Percentiles rank a stretch among this genome's conserved stretches.
phyloP scores from a whole-genome alignment of 2,888 invertebrate species.

The Spialia ferax region DNA sequence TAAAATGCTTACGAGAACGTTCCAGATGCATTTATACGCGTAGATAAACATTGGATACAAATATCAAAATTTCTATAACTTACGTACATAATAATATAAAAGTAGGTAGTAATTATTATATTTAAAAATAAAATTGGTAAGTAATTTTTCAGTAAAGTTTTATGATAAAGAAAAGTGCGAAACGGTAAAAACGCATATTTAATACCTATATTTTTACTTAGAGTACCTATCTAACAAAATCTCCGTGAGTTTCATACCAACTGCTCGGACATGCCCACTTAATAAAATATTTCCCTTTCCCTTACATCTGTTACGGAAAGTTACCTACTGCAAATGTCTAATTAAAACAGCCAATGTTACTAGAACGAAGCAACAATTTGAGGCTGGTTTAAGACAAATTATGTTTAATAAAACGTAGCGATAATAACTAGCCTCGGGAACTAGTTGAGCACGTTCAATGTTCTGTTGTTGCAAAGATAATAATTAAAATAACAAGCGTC shows the following conservation, averaged over 20 bases:
- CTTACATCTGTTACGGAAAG: neutral
- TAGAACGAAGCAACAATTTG: slow-evolving; percentile 22
- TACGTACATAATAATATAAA: too few species aligned
- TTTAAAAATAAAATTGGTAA: too few species aligned
- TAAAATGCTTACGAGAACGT: too few species aligned
- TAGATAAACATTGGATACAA: too few species aligned
- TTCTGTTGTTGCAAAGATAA: slow-evolving; percentile 25
- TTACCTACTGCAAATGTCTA: neutral
- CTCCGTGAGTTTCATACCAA: neutral
- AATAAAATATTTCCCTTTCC: neutral
- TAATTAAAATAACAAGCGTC: slow-evolving; percentile 28
- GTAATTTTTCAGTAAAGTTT: too few species aligned
- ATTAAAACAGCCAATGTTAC: slow-evolving; percentile 1
- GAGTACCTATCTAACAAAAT: neutral
- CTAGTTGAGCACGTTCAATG: slow-evolving; percentile 24
- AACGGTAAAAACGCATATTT: too few species aligned
- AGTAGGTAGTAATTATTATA: too few species aligned
- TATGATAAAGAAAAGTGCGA: too few species aligned
- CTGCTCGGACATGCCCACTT: neutral
- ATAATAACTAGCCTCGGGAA: slow-evolving; percentile 20
- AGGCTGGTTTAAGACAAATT: slow-evolving; percentile 12
- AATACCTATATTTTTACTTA: too few species aligned
- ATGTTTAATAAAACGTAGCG: slow-evolving; percentile 25
- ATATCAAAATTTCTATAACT: too few species aligned
- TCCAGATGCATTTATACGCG: too few species aligned